Percentiles rank a stretch among this genome's conserved stretches.
Conservation (phyloP, 1,140 invertebrate species). For the Drosophila cardini region DNA sequence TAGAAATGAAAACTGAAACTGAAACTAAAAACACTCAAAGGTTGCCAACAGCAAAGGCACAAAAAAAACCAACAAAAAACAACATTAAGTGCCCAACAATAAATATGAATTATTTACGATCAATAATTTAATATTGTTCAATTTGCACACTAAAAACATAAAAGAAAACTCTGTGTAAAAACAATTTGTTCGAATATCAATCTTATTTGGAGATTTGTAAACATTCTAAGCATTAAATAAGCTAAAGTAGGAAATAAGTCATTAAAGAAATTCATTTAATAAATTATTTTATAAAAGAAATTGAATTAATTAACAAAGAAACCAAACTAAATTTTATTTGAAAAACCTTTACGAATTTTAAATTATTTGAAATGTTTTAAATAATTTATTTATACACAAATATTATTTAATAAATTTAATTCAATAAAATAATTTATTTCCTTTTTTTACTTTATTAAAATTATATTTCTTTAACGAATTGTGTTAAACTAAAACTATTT, state of each 20-base stretch:
- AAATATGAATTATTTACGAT: conserved; percentile 71
- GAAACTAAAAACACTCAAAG: conserved; percentile 37
- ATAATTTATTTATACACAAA: no score
- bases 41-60: conserved; percentile 27
- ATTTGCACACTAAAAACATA: conserved; percentile 51
- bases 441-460: no score
- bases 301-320: no score
- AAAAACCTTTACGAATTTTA: no score
- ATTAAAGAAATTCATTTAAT: no score
- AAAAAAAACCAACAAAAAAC: conserved; percentile 41
- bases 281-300: no score
- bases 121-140: conserved; percentile 55
- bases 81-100: conserved; percentile 61
- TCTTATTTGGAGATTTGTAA: conserved; percentile 2
- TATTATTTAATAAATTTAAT: no score
- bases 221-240: no score
- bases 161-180: conserved; percentile 6
- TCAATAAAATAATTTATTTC: no score
- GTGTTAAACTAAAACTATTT: background rate
- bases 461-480: background rate
- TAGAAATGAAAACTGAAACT: conserved; percentile 43
- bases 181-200: conserved; percentile 14
- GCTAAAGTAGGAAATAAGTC: no score
- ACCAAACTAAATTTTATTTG: no score
- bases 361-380: no score